Evolutionary conservation across 2,888 invertebrate species (phyloP).

Genomic region (Ommatoiulus sabulosus): DNA sequence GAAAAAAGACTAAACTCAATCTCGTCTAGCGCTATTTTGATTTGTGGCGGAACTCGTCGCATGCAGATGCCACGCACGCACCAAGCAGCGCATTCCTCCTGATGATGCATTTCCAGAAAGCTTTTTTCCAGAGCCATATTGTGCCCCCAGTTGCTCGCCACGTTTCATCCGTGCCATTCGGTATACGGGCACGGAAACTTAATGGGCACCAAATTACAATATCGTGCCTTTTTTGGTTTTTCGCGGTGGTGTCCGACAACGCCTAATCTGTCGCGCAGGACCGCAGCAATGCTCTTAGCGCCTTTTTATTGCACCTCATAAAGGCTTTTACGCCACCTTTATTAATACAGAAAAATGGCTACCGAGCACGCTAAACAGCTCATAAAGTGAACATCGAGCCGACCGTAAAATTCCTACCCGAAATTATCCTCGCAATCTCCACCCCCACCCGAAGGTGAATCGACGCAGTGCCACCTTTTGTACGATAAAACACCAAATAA

Average conservation of each 20-base stretch:
- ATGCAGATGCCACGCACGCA: too few relatives aligned
- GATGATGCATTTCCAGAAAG: too few relatives aligned
- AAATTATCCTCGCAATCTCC: not conserved
- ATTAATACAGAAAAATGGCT: constrained; percentile 34
- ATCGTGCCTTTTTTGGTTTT: not conserved
- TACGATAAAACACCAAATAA: not conserved
- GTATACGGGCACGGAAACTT: not conserved
- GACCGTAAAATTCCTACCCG: not conserved
- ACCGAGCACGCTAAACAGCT: constrained; percentile 34
- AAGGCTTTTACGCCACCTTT: constrained; percentile 28
- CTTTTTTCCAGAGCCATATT: too few relatives aligned
- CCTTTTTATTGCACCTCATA: constrained; percentile 15
- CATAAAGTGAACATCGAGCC: not conserved
- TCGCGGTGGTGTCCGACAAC: not conserved
- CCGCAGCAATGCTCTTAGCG: constrained; percentile 15
- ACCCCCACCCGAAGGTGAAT: not conserved
- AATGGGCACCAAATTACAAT: constrained; percentile 27
- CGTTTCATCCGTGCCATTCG: not conserved
- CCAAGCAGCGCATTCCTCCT: too few relatives aligned
- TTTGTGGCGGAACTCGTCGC: too few relatives aligned
- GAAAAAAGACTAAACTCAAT: too few relatives aligned
- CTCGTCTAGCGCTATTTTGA: too few relatives aligned
- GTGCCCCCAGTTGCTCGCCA: not conserved
- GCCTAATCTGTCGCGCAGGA: constrained; percentile 28
- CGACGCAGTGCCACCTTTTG: not conserved